A percentile compares a stretch with the other conserved stretches of the same genome.
Evolutionary conservation across 2,797 vertebrate genomes (phyloP).

Genomic region (Thripadectes ignobilis): DNA sequence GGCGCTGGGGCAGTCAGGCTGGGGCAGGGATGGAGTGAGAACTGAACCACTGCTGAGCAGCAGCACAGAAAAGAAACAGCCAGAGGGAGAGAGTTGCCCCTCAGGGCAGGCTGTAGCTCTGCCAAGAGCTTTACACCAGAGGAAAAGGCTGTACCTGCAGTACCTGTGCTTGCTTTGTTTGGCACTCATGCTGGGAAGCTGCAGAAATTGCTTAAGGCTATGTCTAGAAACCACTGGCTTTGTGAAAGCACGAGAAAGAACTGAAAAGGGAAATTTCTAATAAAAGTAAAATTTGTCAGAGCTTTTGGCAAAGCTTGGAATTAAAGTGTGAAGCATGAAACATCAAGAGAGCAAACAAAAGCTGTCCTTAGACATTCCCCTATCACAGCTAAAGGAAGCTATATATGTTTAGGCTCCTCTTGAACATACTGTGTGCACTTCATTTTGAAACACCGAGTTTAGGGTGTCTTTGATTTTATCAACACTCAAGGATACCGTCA

Average conservation of each 20-base stretch:
- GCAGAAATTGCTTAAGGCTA: not conserved
- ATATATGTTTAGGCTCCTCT: not conserved
- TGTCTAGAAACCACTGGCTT: not conserved
- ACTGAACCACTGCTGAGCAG: not conserved
- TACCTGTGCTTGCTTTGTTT: not conserved
- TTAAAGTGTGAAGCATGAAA: not conserved
- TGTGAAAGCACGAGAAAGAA: not conserved
- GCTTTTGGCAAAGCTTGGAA: not conserved
- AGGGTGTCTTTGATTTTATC: not conserved
- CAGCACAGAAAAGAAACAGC: not conserved
- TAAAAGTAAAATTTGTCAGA: not conserved
- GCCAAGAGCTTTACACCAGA: not conserved
- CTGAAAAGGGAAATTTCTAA: not conserved
- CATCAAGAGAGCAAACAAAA: not conserved
- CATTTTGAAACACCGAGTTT: not conserved
- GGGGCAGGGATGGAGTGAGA: rapidly evolving
- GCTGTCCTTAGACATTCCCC: not conserved
- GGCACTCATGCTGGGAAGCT: not conserved
- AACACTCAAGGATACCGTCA: not conserved
- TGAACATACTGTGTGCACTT: not conserved
- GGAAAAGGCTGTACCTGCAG: not conserved
- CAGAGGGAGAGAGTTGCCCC: not conserved
- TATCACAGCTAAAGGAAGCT: not conserved
- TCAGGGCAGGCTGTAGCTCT: not conserved
- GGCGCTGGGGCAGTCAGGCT: not conserved